Base-by-base conservation (phyloP, 2,797 vertebrate genomes). In the Spheniscus humboldti region DNA sequence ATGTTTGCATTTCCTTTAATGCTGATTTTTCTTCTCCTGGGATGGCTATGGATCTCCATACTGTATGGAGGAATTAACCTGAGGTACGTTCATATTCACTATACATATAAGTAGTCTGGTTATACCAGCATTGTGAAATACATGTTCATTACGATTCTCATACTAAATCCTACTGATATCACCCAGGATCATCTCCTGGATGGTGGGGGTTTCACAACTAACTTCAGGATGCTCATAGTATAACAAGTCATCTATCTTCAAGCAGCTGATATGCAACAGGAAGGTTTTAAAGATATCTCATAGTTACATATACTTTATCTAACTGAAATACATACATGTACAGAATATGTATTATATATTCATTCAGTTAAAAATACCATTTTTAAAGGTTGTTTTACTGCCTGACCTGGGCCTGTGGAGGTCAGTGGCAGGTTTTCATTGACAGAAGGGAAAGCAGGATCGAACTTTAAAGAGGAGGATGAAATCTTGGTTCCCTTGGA, bases 1-100 rank as follows among this genome's bases (percentile, higher is more conserved):
- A 97, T 99, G 15, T 99, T 99, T 31, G 99, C 99, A 63, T 99
- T 99, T 97, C 99, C 99, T 7, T 98, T 99, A 91, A 99, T 99
- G 99, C 35, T 99, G 88, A 48, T 99, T 94, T 99, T 99, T 98
- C 98, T 99, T 97, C 48, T 99, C 75, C 35, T 98, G 83, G 98
- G 98, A 87, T 99, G 99, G 99, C 86, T 99, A 47, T 99, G 99
- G 99, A 99, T 99, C 67, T 96, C 99, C 14, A 99, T 99, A 84
- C 98, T 99, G 47, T 99, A 99, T 1, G 99, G 99, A 27, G 99
- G 99, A 55, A 95, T 99, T 71, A 99, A 98, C 82, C 92, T 98
- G 87, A 98, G 99, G 99, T 99, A 99, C 1, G 80, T 69, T 89
- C 69, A 25, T 52, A 57, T 68, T 91, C 33, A n/a, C 41, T 27